Evolutionary conservation across 2,888 invertebrate species (phyloP).

Genomic region (Cephalotes varians): DNA sequence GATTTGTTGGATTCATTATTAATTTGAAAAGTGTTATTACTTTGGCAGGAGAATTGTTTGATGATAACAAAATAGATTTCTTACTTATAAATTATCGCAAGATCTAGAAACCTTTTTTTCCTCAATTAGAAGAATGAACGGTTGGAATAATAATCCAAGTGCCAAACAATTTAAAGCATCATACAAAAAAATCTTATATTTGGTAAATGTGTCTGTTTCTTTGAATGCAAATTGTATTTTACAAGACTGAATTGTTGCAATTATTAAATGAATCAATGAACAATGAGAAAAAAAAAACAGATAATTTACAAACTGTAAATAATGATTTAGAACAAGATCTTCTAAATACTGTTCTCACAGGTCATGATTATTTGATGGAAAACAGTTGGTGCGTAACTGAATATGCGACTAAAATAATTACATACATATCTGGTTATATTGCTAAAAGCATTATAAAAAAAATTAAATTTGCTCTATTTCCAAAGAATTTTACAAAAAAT

Average conservation of each 20-base stretch:
- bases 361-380: no score
- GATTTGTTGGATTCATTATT: neutral
- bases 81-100: neutral
- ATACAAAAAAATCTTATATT: no score
- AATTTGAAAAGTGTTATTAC: neutral
- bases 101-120: neutral
- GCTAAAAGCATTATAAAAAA: neutral
- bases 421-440: no score
- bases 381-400: no score
- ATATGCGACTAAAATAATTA: no score
- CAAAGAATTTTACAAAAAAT: neutral
- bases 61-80: neutral
- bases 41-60: neutral
- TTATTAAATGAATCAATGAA: no score
- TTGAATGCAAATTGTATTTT: neutral
- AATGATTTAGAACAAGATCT: no score
- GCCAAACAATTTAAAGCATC: conserved; percentile 1
- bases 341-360: no score
- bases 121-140: neutral
- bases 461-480: neutral
- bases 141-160: neutral
- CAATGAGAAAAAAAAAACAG: no score
- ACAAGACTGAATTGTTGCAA: no score
- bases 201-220: neutral
- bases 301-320: no score